Conservation (phyloP, 2,888 invertebrate genomes). For the Pilophorus perplexus region DNA sequence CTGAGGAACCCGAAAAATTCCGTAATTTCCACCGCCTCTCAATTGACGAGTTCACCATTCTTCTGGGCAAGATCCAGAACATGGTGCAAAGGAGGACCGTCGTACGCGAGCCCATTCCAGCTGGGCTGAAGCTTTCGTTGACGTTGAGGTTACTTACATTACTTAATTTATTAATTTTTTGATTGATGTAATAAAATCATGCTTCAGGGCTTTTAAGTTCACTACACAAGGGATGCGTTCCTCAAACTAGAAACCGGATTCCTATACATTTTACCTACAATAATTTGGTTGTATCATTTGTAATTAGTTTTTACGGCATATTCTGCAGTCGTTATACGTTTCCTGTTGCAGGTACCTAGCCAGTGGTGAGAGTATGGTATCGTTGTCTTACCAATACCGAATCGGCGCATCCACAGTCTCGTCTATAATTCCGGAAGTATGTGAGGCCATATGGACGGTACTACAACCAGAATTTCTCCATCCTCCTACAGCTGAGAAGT, state of each 20-base stretch:
- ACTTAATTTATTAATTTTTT: background rate
- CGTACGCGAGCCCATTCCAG: background rate
- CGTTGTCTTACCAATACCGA: conserved; percentile 3
- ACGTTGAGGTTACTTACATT: conserved; percentile 1
- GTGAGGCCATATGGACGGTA: conserved; percentile 2
- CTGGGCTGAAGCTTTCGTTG: conserved; percentile 1
- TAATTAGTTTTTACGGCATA: no score
- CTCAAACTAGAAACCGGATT: background rate
- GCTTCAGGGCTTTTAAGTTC: background rate
- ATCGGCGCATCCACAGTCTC: conserved; percentile 10
- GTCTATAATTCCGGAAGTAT: background rate
- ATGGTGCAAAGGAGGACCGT: background rate
- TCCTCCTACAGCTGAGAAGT: conserved; percentile 14
- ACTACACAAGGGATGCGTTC: background rate
- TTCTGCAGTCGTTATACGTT: background rate
- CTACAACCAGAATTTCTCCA: conserved; percentile 7
- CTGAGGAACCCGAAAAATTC: background rate
- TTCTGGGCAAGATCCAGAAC: background rate
- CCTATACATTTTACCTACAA: no score
- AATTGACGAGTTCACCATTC: background rate
- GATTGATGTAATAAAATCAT: background rate
- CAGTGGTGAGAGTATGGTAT: conserved; percentile 1
- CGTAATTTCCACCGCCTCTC: background rate
- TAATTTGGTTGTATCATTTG: no score
- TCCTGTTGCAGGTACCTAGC: conserved; percentile 9